Evolutionary conservation across 2,113 vertebrate species (phyloP), one percentile per base, ranked within the genome.

Genomic region (Rhipidura dahli): DNA sequence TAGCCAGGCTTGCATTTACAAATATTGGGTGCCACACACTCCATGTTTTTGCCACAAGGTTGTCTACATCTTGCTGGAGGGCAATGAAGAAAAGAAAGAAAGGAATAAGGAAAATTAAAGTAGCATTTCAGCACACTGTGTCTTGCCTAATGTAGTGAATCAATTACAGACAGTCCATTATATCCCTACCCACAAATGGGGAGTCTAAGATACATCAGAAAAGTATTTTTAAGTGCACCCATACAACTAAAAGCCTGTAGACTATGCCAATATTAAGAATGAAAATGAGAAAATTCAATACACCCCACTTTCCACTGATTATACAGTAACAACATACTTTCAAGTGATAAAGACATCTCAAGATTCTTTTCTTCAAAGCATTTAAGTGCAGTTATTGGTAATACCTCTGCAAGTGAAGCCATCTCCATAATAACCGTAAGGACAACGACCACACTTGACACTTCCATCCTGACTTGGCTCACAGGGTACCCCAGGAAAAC

Each of bases 1-100:
- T 99, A 99, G 68, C 99, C 99, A 57, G 98, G 93, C 93, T 97
- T 99, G 95, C 98, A 99, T 89, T 97, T 98, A 94, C 99, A 99
- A 84, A 98, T 98, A 96, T 99, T 98, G 64, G 98, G 99, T 60
- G 98, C 97, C 49, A 98, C 95, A 87, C 98, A 99, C 75, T 98
- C 98, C 98, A 98, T 99, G 87, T 98, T 99, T 96, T 93, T 98
- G 70, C 99, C 98, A 93, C 99, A 99, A 5, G 89, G 96, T 81
- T 98, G 98, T 92, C 98, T 98, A 97, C 99, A 99, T 83, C 98
- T 97, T 75, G 98, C 99, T 99, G 95, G 33, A 97, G 96, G 49
- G 54, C 45, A 96, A 51, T 21, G 20, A 94, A 83, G 83, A 59
- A 97, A 92, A 73, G 44, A 54, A 76, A n/a, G 28, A 70, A 65